Evolutionary conservation across 2,888 invertebrate genomes (phyloP), one percentile per base, ranked within the genome.

Genomic region (Drosophila anceps): DNA sequence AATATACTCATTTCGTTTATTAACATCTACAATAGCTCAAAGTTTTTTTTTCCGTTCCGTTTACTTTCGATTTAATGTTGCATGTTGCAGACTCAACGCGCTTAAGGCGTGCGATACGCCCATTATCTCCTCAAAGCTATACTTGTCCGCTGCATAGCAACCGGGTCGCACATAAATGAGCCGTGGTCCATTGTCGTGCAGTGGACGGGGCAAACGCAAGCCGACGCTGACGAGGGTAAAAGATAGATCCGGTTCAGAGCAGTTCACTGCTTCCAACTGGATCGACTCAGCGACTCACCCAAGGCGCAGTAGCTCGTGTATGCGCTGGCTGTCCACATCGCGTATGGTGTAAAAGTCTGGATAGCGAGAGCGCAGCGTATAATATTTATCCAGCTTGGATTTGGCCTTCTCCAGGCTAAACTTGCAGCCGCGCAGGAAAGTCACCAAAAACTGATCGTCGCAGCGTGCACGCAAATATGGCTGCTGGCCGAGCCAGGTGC

Each of bases 361-460:
- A n/a, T 94, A 92, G 54, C 94, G 91, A 0, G 93, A 93, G 82
- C 94, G 94, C 60, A 92, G 63, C 0, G 95, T 94, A 79, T 95
- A 95, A 83, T 93, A 95, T 89, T 94, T 93, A 64, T 94, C 94
- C n/a, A 95, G 71, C 81, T 94, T 94, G 60, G 93, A 90, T 82
- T 94, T 94, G 7, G 94, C 93, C 41, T 93, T 91, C 74, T 94
- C 94, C 77, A 94, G 81, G 74, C 94, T 94, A 84, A 93, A 94
- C 81, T 94, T 94, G 76, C 93, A 93, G 44, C 94, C 94, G 20
- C 94, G 91, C 44, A 94, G 85, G 80, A 94, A 94, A 4, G 93
- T 82, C 12, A 94, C 76, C 37, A 94, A 74, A 79, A 93, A 94
- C 81, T 94, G 94, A 76, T 94, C 93, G 63, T 88, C 81, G 18